These are phyloP conservation scores for Parnassius mnemosyne DNA, from an alignment of 2,888 invertebrate species.

Conservation along the genomic window DNA sequence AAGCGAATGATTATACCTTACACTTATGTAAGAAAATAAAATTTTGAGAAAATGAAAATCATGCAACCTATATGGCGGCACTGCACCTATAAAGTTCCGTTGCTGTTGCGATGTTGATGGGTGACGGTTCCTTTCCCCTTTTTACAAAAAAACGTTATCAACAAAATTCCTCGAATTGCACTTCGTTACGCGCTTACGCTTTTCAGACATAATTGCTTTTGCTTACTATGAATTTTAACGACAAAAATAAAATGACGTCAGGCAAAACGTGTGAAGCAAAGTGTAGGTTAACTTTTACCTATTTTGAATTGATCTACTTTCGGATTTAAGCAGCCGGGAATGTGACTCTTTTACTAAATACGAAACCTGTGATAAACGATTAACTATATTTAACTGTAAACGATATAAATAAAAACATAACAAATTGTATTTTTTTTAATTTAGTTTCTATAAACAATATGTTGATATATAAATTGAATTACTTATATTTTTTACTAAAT, in stretches of 20 bases:
- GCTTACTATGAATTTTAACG: slow-evolving; percentile 73
- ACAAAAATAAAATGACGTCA: slow-evolving; percentile 59
- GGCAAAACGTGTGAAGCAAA: slow-evolving; percentile 67
- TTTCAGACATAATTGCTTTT: slow-evolving; percentile 74
- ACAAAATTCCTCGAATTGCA: slow-evolving; percentile 35
- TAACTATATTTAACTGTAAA: not conserved
- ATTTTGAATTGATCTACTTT: slow-evolving; percentile 70
- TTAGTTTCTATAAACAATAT: too few relatives aligned
- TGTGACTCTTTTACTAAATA: slow-evolving; percentile 58
- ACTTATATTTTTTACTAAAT: not conserved
- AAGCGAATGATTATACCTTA: slow-evolving; percentile 19
- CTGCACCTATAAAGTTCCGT: too few relatives aligned
- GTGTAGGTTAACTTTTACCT: slow-evolving; percentile 66
- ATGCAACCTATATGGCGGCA: slow-evolving; percentile 31
- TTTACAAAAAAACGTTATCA: too few relatives aligned
- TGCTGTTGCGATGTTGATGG: too few relatives aligned
- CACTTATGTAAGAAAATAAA: not conserved
- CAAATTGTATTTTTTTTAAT: too few relatives aligned
- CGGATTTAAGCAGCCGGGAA: slow-evolving; percentile 59
- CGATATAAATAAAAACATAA: too few relatives aligned
- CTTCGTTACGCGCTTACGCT: slow-evolving; percentile 73
- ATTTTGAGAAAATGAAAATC: not conserved
- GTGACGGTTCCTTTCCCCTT: too few relatives aligned
- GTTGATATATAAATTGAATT: too few relatives aligned
- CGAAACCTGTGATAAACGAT: slow-evolving; percentile 31